Evolutionary conservation across 1,140 invertebrate species (phyloP).

Genomic region (Drosophila ambigua): DNA sequence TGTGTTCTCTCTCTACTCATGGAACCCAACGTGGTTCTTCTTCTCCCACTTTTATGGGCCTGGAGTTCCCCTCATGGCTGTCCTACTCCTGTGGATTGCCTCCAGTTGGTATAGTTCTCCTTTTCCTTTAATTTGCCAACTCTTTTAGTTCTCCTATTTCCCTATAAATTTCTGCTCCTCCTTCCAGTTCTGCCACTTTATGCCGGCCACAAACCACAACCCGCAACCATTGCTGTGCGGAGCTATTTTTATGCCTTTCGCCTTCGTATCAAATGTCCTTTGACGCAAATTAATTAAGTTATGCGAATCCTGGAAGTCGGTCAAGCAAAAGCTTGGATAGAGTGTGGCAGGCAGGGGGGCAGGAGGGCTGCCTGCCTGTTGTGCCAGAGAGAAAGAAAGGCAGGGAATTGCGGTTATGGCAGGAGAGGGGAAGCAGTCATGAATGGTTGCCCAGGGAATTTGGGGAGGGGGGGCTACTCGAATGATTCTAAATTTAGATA

Average conservation of each 20-base stretch:
- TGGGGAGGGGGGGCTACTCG: slow-evolving; percentile 35
- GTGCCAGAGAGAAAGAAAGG: background rate
- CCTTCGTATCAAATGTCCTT: slow-evolving; percentile 76
- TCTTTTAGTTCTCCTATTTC: no score
- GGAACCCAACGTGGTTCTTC: no score
- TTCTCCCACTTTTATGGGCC: no score
- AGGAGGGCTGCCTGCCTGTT: background rate
- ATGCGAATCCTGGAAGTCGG: slow-evolving; percentile 39
- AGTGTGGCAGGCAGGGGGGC: background rate
- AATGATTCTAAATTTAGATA: slow-evolving; percentile 66
- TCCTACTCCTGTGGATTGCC: no score
- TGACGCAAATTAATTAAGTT: slow-evolving; percentile 80
- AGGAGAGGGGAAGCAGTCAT: no score
- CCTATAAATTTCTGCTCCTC: no score
- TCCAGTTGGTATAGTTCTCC: no score
- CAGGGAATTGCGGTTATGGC: no score
- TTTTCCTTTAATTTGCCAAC: no score
- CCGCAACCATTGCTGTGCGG: background rate
- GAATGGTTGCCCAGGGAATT: no score
- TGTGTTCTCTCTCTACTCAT: background rate
- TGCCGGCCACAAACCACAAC: no score
- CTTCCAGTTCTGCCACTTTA: background rate
- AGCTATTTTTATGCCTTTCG: slow-evolving; percentile 57
- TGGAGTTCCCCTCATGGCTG: no score
- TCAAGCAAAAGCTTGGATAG: slow-evolving; percentile 2